Percentiles rank a stretch among this genome's conserved stretches.
Conservation (phyloP, 2,113 vertebrate genomes). For the Charina bottae region DNA sequence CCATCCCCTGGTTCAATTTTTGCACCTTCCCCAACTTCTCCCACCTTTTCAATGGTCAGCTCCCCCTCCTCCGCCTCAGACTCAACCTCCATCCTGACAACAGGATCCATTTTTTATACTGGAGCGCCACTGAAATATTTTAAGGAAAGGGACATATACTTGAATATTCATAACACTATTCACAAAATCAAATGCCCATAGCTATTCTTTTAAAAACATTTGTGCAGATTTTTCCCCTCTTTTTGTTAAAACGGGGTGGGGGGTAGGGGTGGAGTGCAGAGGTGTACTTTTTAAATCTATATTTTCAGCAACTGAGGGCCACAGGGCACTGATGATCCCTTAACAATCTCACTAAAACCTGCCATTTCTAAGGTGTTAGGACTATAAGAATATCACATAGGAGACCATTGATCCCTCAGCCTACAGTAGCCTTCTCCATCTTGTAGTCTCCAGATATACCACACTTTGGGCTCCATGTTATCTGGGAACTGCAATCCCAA, state of each 20-base stretch:
- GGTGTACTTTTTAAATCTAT: neutral
- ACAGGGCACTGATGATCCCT: neutral
- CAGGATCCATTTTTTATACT: neutral
- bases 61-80: too few relatives aligned
- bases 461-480: neutral
- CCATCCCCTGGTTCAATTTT: too few relatives aligned
- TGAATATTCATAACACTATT: neutral
- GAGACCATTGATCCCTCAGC: neutral
- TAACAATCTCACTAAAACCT: neutral
- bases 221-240: neutral
- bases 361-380: neutral
- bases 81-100: too few relatives aligned
- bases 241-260: neutral
- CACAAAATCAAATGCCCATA: neutral
- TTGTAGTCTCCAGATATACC: neutral
- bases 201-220: neutral
- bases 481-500: neutral
- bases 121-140: neutral
- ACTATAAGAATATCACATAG: neutral
- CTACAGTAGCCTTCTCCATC: neutral
- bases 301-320: neutral
- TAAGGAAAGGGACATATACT: neutral
- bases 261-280: neutral
- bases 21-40: too few relatives aligned
- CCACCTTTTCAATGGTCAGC: too few relatives aligned